A percentile compares a stretch with the other conserved stretches of the same genome.
Evolutionary conservation across 1,140 invertebrate genomes (phyloP).

Genomic region (Ctenoplectra terminalis): DNA sequence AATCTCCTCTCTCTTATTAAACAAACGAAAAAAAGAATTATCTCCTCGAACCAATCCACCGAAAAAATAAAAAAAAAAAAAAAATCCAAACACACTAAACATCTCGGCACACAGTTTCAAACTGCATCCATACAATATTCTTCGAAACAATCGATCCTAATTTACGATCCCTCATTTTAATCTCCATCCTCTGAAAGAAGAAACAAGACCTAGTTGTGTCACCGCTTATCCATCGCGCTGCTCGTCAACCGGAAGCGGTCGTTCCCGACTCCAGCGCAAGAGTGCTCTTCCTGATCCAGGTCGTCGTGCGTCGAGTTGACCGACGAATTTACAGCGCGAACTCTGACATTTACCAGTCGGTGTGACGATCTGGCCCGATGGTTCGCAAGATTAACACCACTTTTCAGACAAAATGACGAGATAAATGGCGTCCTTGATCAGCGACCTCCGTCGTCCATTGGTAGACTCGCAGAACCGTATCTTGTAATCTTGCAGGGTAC

Average conservation of each 20-base stretch:
- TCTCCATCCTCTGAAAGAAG: background rate
- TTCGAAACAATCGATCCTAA: background rate
- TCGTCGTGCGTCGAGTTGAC: background rate
- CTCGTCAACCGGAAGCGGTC: background rate
- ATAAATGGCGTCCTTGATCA: conserved; percentile 16
- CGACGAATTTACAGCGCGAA: background rate
- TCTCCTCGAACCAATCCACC: no score
- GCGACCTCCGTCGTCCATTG: background rate
- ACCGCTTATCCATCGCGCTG: background rate
- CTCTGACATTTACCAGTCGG: conserved; percentile 16
- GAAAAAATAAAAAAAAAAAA: no score
- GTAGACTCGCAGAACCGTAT: background rate
- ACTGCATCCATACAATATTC: background rate
- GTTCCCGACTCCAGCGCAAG: background rate
- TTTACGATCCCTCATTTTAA: background rate
- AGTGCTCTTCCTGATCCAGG: background rate
- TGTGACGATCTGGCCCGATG: background rate
- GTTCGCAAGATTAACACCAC: conserved; percentile 23
- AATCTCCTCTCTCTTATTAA: no score
- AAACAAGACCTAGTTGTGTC: background rate
- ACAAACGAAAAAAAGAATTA: no score
- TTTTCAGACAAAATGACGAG: conserved; percentile 31
- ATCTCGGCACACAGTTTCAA: no score
- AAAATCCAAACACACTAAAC: no score
- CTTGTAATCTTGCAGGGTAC: background rate